These are phyloP conservation scores for Caenorhabditis becei DNA, from an alignment of 2,888 invertebrate species.

Conservation along the genomic window DNA sequence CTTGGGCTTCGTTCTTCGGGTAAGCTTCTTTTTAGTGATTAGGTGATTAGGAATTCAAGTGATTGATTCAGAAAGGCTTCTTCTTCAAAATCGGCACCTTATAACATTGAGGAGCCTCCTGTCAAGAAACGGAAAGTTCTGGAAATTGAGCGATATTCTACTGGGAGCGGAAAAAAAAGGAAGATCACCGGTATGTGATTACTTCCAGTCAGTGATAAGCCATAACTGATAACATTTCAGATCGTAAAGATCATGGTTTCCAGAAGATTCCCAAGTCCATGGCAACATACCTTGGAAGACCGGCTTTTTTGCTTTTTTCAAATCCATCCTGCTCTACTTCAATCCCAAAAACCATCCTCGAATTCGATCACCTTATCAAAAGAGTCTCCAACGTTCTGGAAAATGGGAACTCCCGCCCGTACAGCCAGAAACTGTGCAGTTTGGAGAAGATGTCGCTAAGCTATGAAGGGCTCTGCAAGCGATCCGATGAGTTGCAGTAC, in stretches of 20 bases:
- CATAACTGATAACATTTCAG: too few relatives aligned
- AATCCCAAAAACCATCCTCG: slow-evolving; percentile 5
- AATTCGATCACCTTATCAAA: slow-evolving; percentile 13
- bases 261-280: slow-evolving; percentile 11
- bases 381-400: slow-evolving; percentile 22
- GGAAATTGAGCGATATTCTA: too few relatives aligned
- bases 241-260: slow-evolving; percentile 17
- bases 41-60: neutral
- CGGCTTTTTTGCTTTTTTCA: slow-evolving; percentile 33
- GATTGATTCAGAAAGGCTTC: too few relatives aligned
- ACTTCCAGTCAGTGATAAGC: too few relatives aligned
- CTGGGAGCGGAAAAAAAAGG: too few relatives aligned
- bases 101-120: too few relatives aligned
- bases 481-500: slow-evolving; percentile 4
- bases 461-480: slow-evolving; percentile 3
- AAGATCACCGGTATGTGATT: too few relatives aligned
- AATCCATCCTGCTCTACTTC: neutral
- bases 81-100: slow-evolving; percentile 5
- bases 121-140: too few relatives aligned
- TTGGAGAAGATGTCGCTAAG: slow-evolving; percentile 26
- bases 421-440: slow-evolving; percentile 11
- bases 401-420: slow-evolving; percentile 37
- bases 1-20: neutral
- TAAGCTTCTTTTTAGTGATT: neutral
- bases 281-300: slow-evolving; percentile 29